These are phyloP conservation scores for Heteromurus nitidus DNA, from an alignment of 2,888 invertebrate species.

Conservation along the genomic window DNA sequence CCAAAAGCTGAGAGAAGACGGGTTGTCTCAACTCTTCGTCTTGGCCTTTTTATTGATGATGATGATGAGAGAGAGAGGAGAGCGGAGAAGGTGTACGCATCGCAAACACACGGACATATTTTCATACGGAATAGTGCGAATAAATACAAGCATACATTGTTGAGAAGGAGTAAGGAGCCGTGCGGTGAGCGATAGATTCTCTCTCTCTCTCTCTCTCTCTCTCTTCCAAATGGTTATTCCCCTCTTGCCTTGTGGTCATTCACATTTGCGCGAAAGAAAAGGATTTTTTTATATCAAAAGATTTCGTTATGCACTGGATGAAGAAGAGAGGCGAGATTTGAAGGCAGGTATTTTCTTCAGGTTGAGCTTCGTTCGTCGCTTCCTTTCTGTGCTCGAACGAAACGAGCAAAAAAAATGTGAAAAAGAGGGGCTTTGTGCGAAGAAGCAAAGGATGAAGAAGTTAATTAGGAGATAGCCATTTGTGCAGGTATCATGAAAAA, in stretches of 20 bases:
- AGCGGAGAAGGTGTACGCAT: no score
- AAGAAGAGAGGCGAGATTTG: not conserved
- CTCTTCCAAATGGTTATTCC: conserved; percentile 60
- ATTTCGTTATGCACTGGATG: conserved; percentile 3
- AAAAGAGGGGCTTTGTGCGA: not conserved
- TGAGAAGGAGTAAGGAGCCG: not conserved
- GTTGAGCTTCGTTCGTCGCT: no score
- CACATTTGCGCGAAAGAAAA: conserved; percentile 61
- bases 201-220: no score
- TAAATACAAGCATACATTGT: conserved; percentile 17
- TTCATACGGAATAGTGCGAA: conserved; percentile 20
- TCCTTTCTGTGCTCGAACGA: no score
- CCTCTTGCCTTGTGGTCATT: conserved; percentile 62
- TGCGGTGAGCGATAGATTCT: no score
- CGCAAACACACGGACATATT: no score
- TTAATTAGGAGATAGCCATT: conserved; percentile 37
- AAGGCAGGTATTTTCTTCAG: not conserved
- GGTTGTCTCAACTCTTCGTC: no score
- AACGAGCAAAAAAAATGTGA: no score
- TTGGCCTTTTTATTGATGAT: no score
- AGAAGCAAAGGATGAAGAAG: conserved; percentile 8
- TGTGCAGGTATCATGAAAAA: not conserved
- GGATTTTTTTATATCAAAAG: conserved; percentile 37
- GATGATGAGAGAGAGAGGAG: no score
- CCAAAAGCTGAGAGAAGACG: no score